Conservation (phyloP, 2,113 vertebrate genomes). For the Hemiscyllium ocellatum region DNA sequence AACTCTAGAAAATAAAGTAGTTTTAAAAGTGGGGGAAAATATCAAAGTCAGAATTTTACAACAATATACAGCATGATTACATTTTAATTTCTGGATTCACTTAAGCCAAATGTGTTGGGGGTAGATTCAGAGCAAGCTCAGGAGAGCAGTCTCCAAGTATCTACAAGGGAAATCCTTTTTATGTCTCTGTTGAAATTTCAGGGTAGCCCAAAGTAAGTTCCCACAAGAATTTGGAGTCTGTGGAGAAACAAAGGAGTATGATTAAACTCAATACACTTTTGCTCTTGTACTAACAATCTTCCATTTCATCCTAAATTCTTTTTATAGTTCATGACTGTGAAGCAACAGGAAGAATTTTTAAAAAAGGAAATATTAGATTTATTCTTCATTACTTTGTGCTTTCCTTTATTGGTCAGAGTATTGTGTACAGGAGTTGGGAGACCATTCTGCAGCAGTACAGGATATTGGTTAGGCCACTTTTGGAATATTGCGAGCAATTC, state of each 20-base stretch:
- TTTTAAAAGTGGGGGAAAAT: not conserved
- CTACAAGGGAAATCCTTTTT: not conserved
- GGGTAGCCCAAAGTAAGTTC: not conserved
- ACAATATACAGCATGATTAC: not conserved
- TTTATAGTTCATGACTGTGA: not conserved
- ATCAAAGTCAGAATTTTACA: conserved; percentile 6
- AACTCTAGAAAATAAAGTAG: not conserved
- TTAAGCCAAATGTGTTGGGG: not conserved
- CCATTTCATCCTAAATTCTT: not conserved
- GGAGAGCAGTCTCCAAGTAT: not conserved
- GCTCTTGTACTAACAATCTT: not conserved
- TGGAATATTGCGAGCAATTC: too few species aligned
- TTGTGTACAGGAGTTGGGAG: too few species aligned
- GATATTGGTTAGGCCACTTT: too few species aligned
- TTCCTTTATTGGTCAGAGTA: too few species aligned
- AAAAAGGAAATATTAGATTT: not conserved
- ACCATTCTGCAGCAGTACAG: too few species aligned
- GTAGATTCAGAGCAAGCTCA: not conserved
- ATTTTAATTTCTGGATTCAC: not conserved
- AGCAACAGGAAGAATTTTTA: not conserved
- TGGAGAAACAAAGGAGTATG: not conserved
- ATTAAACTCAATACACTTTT: not conserved
- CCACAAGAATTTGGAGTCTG: not conserved
- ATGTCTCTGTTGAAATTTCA: not conserved
- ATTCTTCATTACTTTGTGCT: not conserved